Evolutionary conservation across 2,113 vertebrate genomes (phyloP), one percentile per base, ranked within the genome.

Genomic region (Equus przewalskii): DNA sequence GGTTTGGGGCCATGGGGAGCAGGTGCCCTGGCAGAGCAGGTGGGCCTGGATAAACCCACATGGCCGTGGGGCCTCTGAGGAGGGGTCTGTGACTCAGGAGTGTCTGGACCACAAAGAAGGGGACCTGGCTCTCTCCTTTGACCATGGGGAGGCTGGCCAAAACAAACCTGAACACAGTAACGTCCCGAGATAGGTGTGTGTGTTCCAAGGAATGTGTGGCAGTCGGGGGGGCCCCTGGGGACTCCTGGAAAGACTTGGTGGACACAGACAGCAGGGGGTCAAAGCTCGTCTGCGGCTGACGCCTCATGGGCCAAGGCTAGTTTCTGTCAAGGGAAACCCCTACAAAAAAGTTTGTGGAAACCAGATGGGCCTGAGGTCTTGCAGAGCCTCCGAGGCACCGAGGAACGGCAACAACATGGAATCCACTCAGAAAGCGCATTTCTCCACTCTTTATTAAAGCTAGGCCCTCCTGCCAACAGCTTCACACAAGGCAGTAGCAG

Each of bases 381-480:
- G 1, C 3, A 26, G 18, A 65, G 51, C 54, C 28, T 91, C 62
- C 46, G 19, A 46, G 30, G 67, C 54, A 92, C 24, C 0, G 0
- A 89, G 7, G 46, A 36, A 62, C 1, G 1, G 62, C 69, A 64
- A 97, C 67, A 90, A 79, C 93, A 96, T 0, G 56, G 78, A 93
- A 73, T 75, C 69, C 91, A 97, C 56, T 28, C 93, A 51, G 33
- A 67, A 65, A 82, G 69, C 89, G 95, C 18, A 0, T 93, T 97
- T 96, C 95, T 97, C 95, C 90, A 86, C 33, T 98, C 96, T 98
- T 98, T 98, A 98, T 98, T 98, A 97, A 98, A 98, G 96, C 97
- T 96, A 84, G 79, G 79, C 92, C 83, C 92, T 96, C 95, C 92
- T 95, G 91, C 82, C 4, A 0, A 83, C 24, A 6, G 62, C 58